Evolutionary conservation across 1,140 invertebrate genomes (phyloP).

Genomic region (Polypedilum vanderplanki): DNA sequence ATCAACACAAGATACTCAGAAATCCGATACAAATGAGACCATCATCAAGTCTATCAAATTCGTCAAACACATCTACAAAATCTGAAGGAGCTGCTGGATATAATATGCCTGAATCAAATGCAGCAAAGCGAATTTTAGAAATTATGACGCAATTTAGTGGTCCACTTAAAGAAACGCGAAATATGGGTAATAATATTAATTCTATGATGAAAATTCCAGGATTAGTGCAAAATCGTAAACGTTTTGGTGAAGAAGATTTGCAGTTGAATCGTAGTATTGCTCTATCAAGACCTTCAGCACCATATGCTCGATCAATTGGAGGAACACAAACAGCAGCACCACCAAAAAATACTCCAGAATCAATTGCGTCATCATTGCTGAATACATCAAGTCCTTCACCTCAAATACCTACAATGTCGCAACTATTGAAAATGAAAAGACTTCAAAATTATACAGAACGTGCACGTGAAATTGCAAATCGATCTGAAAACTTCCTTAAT

Average conservation of each 20-base stretch:
- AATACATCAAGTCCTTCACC: conserved; percentile 43
- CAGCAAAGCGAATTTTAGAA: conserved; percentile 61
- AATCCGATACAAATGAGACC: conserved; percentile 33
- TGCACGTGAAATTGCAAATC: conserved; percentile 55
- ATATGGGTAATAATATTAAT: conserved; percentile 51
- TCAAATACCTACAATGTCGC: conserved; percentile 50
- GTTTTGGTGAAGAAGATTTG: conserved; percentile 33
- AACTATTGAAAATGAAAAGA: conserved; percentile 53
- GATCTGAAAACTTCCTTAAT: conserved; percentile 44
- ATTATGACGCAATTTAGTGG: conserved; percentile 66
- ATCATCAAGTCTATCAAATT: conserved; percentile 36
- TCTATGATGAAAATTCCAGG: conserved; percentile 33
- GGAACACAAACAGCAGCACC: conserved; percentile 31
- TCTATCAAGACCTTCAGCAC: conserved; percentile 31
- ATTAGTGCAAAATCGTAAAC: conserved; percentile 35
- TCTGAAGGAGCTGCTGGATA: conserved; percentile 34
- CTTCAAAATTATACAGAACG: conserved; percentile 55
- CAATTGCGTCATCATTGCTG: conserved; percentile 30
- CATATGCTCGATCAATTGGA: conserved; percentile 32
- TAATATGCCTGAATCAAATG: conserved; percentile 48
- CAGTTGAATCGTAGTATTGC: conserved; percentile 31
- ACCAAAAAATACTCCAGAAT: conserved; percentile 32
- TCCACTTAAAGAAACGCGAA: conserved; percentile 61
- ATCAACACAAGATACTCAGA: conserved; percentile 29
- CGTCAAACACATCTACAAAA: conserved; percentile 33